phyloP scores from a whole-genome alignment of 1,140 invertebrate species.

The Cyrtorhinus lividipennis region DNA sequence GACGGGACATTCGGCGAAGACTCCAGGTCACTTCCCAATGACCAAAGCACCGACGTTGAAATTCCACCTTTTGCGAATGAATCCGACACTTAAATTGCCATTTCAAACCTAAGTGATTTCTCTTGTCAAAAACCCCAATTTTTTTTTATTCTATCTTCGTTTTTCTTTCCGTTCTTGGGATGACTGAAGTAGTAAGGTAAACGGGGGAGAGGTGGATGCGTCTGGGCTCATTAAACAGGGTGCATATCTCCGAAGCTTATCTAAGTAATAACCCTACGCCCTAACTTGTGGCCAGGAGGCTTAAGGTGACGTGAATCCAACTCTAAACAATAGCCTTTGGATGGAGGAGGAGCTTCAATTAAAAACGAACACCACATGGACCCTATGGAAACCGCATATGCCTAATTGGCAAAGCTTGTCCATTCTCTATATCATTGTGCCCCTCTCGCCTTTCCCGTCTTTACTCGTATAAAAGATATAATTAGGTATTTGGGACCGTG shows the following conservation, averaged over 20 bases:
- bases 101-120: not conserved
- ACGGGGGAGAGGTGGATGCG: not conserved
- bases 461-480: conserved; percentile 3
- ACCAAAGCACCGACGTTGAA: no score
- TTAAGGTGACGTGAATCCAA: not conserved
- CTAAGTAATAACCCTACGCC: not conserved
- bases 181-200: not conserved
- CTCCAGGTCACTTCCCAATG: not conserved
- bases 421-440: conserved; percentile 8
- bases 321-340: conserved; percentile 1
- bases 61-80: no score
- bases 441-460: not conserved
- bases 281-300: not conserved
- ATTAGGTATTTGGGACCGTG: conserved; percentile 2
- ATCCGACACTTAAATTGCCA: no score
- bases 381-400: not conserved
- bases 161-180: no score
- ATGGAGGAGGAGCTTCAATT: not conserved
- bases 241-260: not conserved
- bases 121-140: not conserved
- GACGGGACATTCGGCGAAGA: no score
- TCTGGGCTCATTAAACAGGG: not conserved
- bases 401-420: conserved; percentile 8
- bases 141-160: not conserved
- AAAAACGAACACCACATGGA: not conserved